Evolutionary conservation across 2,888 invertebrate genomes (phyloP).

Genomic region (Alloscopus bannaensis): DNA sequence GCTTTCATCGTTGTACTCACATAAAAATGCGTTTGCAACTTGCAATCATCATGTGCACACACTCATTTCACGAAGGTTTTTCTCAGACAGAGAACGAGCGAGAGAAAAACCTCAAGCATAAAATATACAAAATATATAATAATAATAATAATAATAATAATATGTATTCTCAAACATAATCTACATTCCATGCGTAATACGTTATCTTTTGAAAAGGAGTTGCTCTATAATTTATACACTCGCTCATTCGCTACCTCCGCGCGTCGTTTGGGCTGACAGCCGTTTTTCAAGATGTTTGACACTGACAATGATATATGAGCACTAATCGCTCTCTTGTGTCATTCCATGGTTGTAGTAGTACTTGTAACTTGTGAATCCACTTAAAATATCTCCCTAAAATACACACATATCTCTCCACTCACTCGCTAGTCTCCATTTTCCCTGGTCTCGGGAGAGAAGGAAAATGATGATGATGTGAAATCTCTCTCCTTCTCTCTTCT

Average conservation of each 20-base stretch:
- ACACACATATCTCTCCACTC: slow-evolving; percentile 2
- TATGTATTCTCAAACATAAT: not conserved
- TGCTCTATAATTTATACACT: slow-evolving; percentile 1
- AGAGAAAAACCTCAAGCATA: not conserved
- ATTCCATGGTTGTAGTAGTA: slow-evolving; percentile 44
- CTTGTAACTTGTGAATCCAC: slow-evolving; percentile 59
- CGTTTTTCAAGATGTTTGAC: slow-evolving; percentile 66
- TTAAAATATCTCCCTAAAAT: slow-evolving; percentile 50
- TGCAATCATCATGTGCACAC: not conserved
- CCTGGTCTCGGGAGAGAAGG: not conserved
- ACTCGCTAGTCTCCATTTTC: not conserved
- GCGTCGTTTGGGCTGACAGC: slow-evolving; percentile 44
- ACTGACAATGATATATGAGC: slow-evolving; percentile 72
- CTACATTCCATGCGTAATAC: slow-evolving; percentile 2
- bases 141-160: too few species aligned
- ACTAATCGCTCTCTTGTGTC: slow-evolving; percentile 71
- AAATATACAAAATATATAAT: too few species aligned
- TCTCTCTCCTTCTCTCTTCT: slow-evolving; percentile 3
- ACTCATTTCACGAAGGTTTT: not conserved
- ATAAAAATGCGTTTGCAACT: not conserved
- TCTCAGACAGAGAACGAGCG: not conserved
- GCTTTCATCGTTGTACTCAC: slow-evolving; percentile 13
- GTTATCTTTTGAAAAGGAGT: slow-evolving; percentile 32
- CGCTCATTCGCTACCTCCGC: not conserved
- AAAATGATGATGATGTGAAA: not conserved